These are phyloP conservation scores for Heliconius ismenius DNA, from an alignment of 2,888 invertebrate species.

Conservation along the genomic window DNA sequence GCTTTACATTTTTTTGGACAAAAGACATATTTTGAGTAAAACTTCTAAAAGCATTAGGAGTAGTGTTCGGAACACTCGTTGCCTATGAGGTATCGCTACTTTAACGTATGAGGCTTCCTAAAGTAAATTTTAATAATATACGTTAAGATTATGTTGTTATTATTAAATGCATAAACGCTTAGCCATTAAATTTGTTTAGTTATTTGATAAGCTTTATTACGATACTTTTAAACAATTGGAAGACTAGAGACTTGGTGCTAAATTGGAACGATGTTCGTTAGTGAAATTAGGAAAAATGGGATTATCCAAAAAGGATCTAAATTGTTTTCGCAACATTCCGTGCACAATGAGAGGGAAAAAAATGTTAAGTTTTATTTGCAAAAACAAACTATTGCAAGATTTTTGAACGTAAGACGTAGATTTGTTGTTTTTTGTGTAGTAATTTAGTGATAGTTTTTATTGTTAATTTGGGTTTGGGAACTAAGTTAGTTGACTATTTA, in stretches of 20 bases:
- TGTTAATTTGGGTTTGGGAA: constrained; percentile 82
- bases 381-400: constrained; percentile 63
- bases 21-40: constrained; percentile 78
- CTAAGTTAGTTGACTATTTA: constrained; percentile 78
- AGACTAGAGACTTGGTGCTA: constrained; percentile 81
- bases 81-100: constrained; percentile 56
- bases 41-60: constrained; percentile 60
- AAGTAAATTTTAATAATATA: constrained; percentile 69
- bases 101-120: constrained; percentile 77
- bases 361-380: constrained; percentile 81
- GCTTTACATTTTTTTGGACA: constrained; percentile 69
- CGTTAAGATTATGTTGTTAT: constrained; percentile 81
- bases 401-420: constrained; percentile 68
- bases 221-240: constrained; percentile 76
- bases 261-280: constrained; percentile 73
- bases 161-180: constrained; percentile 79
- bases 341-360: constrained; percentile 54
- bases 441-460: constrained; percentile 75
- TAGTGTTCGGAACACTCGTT: constrained; percentile 68
- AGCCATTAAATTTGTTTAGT: constrained; percentile 76
- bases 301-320: constrained; percentile 55
- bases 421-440: constrained; percentile 79
- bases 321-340: constrained; percentile 76
- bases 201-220: constrained; percentile 77
- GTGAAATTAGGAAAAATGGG: constrained; percentile 46